These are phyloP conservation scores for Dipodomys stephensi DNA, from an alignment of 2,113 vertebrate genomes.

Conservation along the genomic window DNA sequence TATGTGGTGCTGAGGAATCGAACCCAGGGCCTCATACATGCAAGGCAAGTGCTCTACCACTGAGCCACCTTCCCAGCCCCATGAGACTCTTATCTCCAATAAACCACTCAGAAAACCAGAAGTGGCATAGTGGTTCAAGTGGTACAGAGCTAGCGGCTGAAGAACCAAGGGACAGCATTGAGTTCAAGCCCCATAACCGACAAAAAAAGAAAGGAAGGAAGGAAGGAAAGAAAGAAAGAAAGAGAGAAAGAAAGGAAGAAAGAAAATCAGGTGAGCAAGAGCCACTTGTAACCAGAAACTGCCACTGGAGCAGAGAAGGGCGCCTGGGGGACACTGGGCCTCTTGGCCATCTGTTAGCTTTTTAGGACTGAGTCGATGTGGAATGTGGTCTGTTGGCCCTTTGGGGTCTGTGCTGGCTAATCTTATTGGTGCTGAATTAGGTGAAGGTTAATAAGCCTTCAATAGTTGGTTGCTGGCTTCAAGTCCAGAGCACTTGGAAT, in stretches of 20 bases:
- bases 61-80: too few relatives aligned
- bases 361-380: background rate
- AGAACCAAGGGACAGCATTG: too few relatives aligned
- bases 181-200: too few relatives aligned
- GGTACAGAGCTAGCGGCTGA: too few relatives aligned
- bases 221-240: too few relatives aligned
- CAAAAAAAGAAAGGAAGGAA: too few relatives aligned
- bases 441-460: conserved; percentile 9
- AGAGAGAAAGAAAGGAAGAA: background rate
- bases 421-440: background rate
- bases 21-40: too few relatives aligned
- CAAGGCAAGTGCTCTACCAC: too few relatives aligned
- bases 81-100: too few relatives aligned
- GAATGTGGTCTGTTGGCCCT: background rate
- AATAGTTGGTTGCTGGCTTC: conserved; percentile 28
- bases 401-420: background rate
- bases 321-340: background rate
- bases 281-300: background rate
- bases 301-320: background rate
- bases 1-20: too few relatives aligned
- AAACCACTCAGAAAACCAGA: too few relatives aligned
- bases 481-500: conserved; percentile 42
- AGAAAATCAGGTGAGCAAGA: background rate
- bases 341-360: background rate
- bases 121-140: too few relatives aligned